Conservation (phyloP, 2,797 vertebrate species). For the Neolamprologus multifasciatus region DNA sequence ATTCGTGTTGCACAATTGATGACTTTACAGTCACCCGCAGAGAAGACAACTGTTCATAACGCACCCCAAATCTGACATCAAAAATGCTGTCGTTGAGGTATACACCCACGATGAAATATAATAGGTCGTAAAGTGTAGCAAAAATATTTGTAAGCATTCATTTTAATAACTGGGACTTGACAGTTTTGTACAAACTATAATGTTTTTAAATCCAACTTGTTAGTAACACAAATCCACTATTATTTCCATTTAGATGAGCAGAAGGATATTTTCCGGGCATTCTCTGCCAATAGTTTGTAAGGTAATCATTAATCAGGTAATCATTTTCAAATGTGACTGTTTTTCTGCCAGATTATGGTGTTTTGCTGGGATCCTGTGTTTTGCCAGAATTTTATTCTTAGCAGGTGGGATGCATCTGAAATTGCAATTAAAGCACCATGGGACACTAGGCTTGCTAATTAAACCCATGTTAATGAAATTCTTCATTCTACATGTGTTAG, state of each 20-base stretch:
- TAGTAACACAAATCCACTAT: not conserved
- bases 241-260: not conserved
- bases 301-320: not conserved
- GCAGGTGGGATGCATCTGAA: slow-evolving; percentile 40
- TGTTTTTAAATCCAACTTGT: not conserved
- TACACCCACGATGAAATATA: not conserved
- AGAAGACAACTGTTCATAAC: not conserved
- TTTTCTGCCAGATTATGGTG: slow-evolving; percentile 10
- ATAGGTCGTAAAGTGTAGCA: not conserved
- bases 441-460: slow-evolving; percentile 35
- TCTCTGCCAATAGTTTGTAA: not conserved
- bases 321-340: not conserved
- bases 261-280: not conserved
- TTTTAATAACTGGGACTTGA: not conserved
- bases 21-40: not conserved
- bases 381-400: slow-evolving; percentile 36
- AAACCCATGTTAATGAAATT: slow-evolving; percentile 45
- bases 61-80: not conserved
- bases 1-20: not conserved
- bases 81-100: not conserved
- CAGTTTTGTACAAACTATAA: not conserved
- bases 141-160: not conserved
- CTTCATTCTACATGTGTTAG: slow-evolving; percentile 21
- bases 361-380: not conserved
- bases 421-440: slow-evolving; percentile 22